phyloP scores from a whole-genome alignment of 2,797 vertebrate genomes.

The Mycteria americana region DNA sequence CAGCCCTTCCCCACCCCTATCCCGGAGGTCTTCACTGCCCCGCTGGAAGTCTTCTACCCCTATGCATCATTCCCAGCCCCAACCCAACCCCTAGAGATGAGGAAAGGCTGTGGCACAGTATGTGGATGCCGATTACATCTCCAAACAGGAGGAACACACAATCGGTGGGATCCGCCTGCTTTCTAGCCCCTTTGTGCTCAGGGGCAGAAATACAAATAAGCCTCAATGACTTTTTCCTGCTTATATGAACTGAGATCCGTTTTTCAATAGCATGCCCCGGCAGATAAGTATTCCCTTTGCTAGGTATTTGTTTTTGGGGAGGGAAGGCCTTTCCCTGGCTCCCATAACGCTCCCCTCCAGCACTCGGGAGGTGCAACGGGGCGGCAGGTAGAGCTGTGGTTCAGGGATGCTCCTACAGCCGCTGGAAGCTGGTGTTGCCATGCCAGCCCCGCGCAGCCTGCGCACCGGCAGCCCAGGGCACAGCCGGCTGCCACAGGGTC shows the following conservation, averaged over 20 bases:
- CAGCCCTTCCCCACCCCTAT: background rate
- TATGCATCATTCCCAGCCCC: background rate
- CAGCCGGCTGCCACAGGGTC: background rate
- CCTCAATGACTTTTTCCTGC: slow-evolving; percentile 58
- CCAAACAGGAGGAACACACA: slow-evolving; percentile 59
- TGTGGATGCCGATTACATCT: slow-evolving; percentile 43
- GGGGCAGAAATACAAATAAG: slow-evolving; percentile 63
- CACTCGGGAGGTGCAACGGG: background rate
- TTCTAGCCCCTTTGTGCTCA: slow-evolving; percentile 58
- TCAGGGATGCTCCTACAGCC: background rate
- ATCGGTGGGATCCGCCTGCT: slow-evolving; percentile 47
- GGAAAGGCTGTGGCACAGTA: slow-evolving; percentile 33
- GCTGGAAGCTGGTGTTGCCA: background rate
- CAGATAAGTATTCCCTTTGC: slow-evolving; percentile 43
- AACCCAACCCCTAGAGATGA: slow-evolving; percentile 16
- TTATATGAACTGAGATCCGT: slow-evolving; percentile 46
- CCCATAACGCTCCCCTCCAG: background rate
- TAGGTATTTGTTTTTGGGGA: slow-evolving; percentile 12
- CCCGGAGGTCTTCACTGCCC: background rate
- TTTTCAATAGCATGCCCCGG: slow-evolving; percentile 38
- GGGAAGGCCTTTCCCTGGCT: background rate
- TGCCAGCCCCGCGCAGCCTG: background rate
- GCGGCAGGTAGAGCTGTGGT: background rate
- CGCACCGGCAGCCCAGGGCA: background rate
- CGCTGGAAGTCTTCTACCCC: background rate